Percentiles rank a stretch among this genome's conserved stretches.
Evolutionary conservation across 2,888 invertebrate genomes (phyloP).

Genomic region (Argyresthia goedartella): DNA sequence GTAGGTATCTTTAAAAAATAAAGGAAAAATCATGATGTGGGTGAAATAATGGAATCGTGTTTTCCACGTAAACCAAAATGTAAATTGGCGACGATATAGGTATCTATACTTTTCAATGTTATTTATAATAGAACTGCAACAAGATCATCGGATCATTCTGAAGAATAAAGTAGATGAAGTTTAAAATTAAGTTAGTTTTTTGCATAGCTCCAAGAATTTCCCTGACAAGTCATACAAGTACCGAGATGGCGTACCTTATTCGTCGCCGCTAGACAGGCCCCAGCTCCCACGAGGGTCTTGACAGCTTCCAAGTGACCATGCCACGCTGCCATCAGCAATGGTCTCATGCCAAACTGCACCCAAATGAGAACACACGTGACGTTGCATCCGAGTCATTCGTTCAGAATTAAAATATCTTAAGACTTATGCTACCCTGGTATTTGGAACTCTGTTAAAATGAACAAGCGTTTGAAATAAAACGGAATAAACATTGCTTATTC

Average conservation of each 20-base stretch:
- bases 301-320: slow-evolving; percentile 81
- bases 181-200: no score
- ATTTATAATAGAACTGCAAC: no score
- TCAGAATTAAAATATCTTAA: not conserved
- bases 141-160: no score
- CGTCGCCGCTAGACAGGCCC: slow-evolving; percentile 76
- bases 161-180: no score
- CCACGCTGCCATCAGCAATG: slow-evolving; percentile 81
- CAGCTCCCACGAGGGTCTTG: slow-evolving; percentile 75
- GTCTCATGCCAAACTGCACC: slow-evolving; percentile 78
- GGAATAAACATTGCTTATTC: not conserved
- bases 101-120: no score
- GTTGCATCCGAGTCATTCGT: not conserved
- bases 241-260: slow-evolving; percentile 72
- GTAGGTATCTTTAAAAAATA: no score
- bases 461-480: not conserved
- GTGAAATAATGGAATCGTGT: no score
- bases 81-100: no score
- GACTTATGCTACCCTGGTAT: slow-evolving; percentile 18
- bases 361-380: not conserved
- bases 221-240: not conserved
- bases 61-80: no score
- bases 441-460: slow-evolving; percentile 2
- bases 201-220: no score
- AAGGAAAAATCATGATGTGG: no score